Percentiles rank a stretch among this genome's conserved stretches.
Conservation (phyloP, 1,140 invertebrate species). For the Drosophila nigrodunni region DNA sequence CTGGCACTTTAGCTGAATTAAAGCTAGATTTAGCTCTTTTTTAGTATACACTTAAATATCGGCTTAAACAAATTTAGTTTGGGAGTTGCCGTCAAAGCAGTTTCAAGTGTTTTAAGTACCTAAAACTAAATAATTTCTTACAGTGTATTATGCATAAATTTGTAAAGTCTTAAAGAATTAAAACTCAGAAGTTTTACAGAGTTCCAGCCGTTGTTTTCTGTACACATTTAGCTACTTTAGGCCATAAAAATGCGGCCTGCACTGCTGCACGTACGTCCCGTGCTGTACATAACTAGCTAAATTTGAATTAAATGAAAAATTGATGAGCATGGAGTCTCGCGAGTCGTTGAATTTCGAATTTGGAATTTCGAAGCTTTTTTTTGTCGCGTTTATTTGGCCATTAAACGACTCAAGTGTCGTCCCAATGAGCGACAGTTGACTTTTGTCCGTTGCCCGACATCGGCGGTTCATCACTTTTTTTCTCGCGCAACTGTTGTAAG, state of each 20-base stretch:
- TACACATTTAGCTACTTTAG: too few relatives aligned
- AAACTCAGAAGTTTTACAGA: too few relatives aligned
- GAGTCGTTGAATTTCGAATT: conserved; percentile 29
- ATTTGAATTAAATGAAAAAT: conserved; percentile 81
- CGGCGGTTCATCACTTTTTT: conserved; percentile 53
- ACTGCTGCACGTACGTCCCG: background rate
- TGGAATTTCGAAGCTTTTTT: background rate
- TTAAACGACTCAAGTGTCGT: conserved; percentile 65
- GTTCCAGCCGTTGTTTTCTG: too few relatives aligned
- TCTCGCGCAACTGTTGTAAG: conserved; percentile 29
- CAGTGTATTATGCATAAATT: too few relatives aligned
- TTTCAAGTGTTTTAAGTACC: too few relatives aligned
- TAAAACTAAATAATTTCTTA: too few relatives aligned
- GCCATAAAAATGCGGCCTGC: background rate
- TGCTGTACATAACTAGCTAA: conserved; percentile 40
- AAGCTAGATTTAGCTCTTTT: too few relatives aligned
- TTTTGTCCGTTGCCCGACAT: conserved; percentile 69
- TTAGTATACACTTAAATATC: too few relatives aligned
- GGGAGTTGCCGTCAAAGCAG: too few relatives aligned
- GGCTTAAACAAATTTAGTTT: too few relatives aligned
- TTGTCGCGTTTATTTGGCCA: conserved; percentile 62
- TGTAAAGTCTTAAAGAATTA: too few relatives aligned
- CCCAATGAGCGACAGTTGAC: conserved; percentile 67
- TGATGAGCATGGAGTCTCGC: conserved; percentile 56
- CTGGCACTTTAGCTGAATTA: too few relatives aligned